Percentiles rank a stretch among this genome's conserved stretches.
Conservation (phyloP, 2,888 invertebrate species). For the Cryptocheilus praepositus region DNA sequence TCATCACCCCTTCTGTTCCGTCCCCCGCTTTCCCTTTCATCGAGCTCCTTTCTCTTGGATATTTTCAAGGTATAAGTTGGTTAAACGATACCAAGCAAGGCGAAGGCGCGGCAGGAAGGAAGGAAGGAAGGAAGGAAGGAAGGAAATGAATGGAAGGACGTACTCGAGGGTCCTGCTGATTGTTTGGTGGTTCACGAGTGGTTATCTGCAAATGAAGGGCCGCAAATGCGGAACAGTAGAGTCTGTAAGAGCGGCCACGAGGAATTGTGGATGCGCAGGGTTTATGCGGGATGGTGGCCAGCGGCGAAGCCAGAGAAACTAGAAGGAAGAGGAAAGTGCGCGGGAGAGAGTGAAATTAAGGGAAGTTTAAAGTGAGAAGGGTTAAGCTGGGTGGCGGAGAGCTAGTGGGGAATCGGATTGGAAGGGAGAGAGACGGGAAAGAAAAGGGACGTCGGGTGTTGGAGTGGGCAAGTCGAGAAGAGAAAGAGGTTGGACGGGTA, state of each 20-base stretch:
- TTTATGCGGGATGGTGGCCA: conserved; percentile 29
- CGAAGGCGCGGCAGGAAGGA: not conserved
- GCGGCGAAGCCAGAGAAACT: not conserved
- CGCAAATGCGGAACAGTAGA: conserved; percentile 61
- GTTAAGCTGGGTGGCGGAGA: not conserved
- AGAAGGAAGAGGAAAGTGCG: not conserved
- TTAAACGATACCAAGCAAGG: conserved; percentile 40
- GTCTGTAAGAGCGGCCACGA: conserved; percentile 31
- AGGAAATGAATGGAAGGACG: conserved; percentile 48
- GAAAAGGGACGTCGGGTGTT: conserved; percentile 2
- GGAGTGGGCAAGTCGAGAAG: conserved; percentile 23
- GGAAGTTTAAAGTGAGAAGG: not conserved
- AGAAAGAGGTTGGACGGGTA: conserved; percentile 8
- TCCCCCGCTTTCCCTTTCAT: conserved; percentile 13
- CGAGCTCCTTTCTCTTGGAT: conserved; percentile 3
- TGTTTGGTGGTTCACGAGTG: conserved; percentile 62
- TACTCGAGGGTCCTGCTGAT: conserved; percentile 56
- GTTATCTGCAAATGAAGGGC: conserved; percentile 66
- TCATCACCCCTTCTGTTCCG: conserved; percentile 16
- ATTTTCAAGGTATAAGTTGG: conserved; percentile 35
- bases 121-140: conserved; percentile 41
- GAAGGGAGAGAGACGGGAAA: not conserved
- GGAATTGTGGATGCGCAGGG: conserved; percentile 35
- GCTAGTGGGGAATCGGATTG: not conserved
- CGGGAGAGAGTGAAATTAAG: conserved; percentile 3